Evolutionary conservation across 1,140 invertebrate species (phyloP), one percentile per base, ranked within the genome.

Genomic region (Manduca sexta): DNA sequence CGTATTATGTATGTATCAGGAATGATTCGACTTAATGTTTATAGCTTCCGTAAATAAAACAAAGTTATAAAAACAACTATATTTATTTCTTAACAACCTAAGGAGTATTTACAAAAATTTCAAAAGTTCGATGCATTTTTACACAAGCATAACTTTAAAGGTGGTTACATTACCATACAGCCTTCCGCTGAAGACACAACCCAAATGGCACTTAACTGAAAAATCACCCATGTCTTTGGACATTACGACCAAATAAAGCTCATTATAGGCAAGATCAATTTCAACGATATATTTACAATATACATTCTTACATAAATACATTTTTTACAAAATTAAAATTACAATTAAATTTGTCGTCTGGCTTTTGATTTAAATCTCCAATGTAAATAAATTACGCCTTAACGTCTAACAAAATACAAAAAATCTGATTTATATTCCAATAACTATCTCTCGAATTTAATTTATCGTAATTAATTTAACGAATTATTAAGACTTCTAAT

Each of bases 131-230:
- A 39, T 33, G 42, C 33, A 26, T 43, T 17, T 12, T 21, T 42
- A 52, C 30, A 54, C 40, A 47, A 47, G 47, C 47, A 42, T 49
- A 13, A 16, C 35, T 39, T 39, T 45, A 45, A 40, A 63, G 60
- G 60, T 63, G 52, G 56, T 59, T 56, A 58, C 34, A 39, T 41
- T 43, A 21, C 34, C 15, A 40, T 26, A 26, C 21, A 26, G 21
- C 8, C 21, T 26, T 26, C 21, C 4, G 21, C 21, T 29, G 34
- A 50, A 58, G 56, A 56, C 53, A 39, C 52, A 45, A 39, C 37
- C 58, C 42, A 56, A 64, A 64, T 64, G 60, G 60, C 60, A 64
- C 60, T 54, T 53, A 53, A 41, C 30, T 35, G 14, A 35, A 35
- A 35, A 35, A 35, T 13, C 14, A 50, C 42, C 15, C 49, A 52